phyloP scores from a whole-genome alignment of 1,140 invertebrate genomes.

The Papilio machaon region DNA sequence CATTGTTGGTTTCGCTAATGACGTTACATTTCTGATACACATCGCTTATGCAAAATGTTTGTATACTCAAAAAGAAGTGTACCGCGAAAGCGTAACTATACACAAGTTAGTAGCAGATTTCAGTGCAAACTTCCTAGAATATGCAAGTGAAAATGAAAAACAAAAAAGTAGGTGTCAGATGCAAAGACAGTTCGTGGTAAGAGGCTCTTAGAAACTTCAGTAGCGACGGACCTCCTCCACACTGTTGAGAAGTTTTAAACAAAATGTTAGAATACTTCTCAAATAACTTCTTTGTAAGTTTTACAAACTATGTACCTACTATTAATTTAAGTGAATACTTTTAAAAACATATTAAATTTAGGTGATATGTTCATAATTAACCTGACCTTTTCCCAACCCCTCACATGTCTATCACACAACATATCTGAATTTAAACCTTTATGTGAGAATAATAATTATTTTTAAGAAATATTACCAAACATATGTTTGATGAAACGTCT shows the following conservation, averaged over 20 bases:
- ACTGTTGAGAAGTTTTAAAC: slow-evolving; percentile 37
- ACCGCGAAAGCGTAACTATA: slow-evolving; percentile 21
- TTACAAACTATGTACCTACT: neutral
- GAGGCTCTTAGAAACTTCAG: slow-evolving; percentile 63
- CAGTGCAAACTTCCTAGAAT: slow-evolving; percentile 61
- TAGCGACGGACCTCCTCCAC: slow-evolving; percentile 38
- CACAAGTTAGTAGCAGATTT: slow-evolving; percentile 42
- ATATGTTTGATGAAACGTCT: neutral
- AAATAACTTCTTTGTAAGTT: slow-evolving; percentile 25
- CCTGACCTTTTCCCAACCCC: too few species aligned
- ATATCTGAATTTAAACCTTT: too few species aligned
- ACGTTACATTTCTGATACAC: slow-evolving; percentile 27
- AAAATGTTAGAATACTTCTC: slow-evolving; percentile 37
- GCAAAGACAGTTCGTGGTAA: slow-evolving; percentile 62
- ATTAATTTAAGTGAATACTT: neutral
- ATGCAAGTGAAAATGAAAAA: slow-evolving; percentile 55
- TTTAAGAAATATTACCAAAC: too few species aligned
- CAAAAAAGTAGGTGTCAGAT: slow-evolving; percentile 72
- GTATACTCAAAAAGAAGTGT: slow-evolving; percentile 28
- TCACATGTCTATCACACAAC: too few species aligned
- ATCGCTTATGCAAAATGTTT: slow-evolving; percentile 4
- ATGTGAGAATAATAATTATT: too few species aligned
- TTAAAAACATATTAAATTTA: neutral
- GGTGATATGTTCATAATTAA: too few species aligned
- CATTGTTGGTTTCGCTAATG: slow-evolving; percentile 31